These are phyloP conservation scores for Cheilosia urbana DNA, from an alignment of 2,888 invertebrate species.

Conservation along the genomic window DNA sequence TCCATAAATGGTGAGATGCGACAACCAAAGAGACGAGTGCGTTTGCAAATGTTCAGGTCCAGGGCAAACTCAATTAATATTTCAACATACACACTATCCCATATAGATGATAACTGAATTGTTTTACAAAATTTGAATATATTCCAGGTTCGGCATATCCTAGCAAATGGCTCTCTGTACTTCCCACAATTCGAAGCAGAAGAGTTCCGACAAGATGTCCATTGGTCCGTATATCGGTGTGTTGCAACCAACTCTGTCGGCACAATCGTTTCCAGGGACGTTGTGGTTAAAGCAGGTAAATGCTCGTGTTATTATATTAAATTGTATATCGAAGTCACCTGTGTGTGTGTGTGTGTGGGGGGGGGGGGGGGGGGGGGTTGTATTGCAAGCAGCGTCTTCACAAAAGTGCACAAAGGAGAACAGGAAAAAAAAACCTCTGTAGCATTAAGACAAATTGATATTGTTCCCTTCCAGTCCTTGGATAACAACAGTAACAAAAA, in stretches of 20 bases:
- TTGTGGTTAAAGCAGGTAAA: slow-evolving; percentile 85
- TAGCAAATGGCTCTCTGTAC: slow-evolving; percentile 85
- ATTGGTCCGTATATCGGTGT: slow-evolving; percentile 85
- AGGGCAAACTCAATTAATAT: background rate
- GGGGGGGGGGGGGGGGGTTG: too few species aligned
- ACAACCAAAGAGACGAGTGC: background rate
- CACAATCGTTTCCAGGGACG: slow-evolving; percentile 85
- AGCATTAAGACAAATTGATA: too few species aligned
- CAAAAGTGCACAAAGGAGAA: too few species aligned
- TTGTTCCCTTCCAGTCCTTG: too few species aligned
- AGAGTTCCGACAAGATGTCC: slow-evolving; percentile 86
- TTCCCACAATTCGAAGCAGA: slow-evolving; percentile 86
- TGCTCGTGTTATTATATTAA: slow-evolving; percentile 16
- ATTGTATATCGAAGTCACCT: background rate
- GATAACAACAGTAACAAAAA: too few species aligned
- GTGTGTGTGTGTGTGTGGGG: too few species aligned
- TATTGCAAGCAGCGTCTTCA: background rate
- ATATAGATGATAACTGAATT: background rate
- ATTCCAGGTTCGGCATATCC: slow-evolving; percentile 84
- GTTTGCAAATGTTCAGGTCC: background rate
- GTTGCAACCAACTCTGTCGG: slow-evolving; percentile 85
- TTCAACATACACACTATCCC: background rate
- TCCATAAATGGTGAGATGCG: background rate
- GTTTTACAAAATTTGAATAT: background rate
- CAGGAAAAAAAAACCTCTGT: too few species aligned